A percentile compares a stretch with the other conserved stretches of the same genome.
These are phyloP conservation scores for Antidorcas marsupialis DNA, from an alignment of 2,113 vertebrate genomes.

Conservation along the genomic window DNA sequence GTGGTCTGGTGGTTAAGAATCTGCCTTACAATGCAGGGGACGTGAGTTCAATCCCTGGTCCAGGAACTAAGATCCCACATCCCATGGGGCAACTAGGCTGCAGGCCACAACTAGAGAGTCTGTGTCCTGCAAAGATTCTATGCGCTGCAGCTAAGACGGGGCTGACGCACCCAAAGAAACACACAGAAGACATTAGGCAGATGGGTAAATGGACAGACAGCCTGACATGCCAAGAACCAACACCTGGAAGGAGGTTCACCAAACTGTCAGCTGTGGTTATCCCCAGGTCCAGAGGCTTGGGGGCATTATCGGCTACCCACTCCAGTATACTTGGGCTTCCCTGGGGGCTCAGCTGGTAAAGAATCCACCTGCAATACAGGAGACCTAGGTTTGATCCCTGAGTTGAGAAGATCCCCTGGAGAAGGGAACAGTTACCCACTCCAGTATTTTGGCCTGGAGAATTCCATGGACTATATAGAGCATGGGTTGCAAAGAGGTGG, in stretches of 20 bases:
- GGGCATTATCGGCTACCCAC: neutral
- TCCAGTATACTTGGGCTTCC: neutral
- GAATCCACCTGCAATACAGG: neutral
- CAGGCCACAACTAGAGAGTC: neutral
- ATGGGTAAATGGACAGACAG: neutral
- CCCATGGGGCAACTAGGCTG: neutral
- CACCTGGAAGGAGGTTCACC: neutral
- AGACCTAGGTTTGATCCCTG: neutral
- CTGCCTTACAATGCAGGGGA: neutral
- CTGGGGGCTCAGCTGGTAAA: neutral
- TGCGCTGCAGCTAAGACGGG: neutral
- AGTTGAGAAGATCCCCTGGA: neutral
- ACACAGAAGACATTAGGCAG: neutral
- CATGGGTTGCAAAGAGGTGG: neutral
- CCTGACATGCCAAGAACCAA: accelerated
- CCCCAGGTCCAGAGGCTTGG: neutral
- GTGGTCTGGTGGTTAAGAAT: neutral
- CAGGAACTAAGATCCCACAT: neutral
- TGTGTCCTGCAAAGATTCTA: neutral
- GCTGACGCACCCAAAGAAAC: neutral
- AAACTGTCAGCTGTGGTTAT: neutral
- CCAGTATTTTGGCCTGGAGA: neutral
- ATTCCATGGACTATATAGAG: neutral
- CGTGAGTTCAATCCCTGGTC: neutral
- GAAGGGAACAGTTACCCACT: neutral